Base-by-base conservation (phyloP, 2,797 vertebrate species). In the Neosilurus mollespiculum region DNA sequence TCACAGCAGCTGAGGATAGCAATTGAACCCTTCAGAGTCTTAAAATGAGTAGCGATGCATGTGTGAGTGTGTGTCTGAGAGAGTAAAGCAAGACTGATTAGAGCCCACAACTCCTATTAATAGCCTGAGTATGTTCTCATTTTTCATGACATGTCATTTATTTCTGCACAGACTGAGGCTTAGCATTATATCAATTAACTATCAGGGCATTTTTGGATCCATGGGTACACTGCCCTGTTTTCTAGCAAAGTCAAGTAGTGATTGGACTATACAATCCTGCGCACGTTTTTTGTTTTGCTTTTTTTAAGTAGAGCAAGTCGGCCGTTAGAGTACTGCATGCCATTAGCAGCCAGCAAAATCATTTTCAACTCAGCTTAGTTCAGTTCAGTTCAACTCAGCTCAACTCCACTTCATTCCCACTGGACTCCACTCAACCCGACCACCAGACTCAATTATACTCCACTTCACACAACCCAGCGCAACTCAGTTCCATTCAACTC, bases 1-100 rank as follows among this genome's bases (percentile, higher is more conserved):
- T 92, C 89, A 90, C 90, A 89, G 91, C 91, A 87, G 89, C 91
- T 91, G 90, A 91, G 90, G 90, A 92, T 62, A 89, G 91, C 92
- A 93, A 93, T 92, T 93, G 93, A 91, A 91, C 91, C 92, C 91
- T 91, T 88, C 89, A 93, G 90, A 91, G 87, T 86, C 59, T 81
- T 20, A 64, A 76, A 30, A 86, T 86, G 82, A 78, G 67, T 77
- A 67, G 81, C 62, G 58, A 53, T 58, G 61, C 75, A 58, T 81
- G 67, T 70, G 64, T 26, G 34, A 65, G 79, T 71, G 75, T 65
- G 78, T 62, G 72, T 43, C 54, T 79, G 75, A 22, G 18, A 59
- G 5, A 56, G 53, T 37, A 71, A 62, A 78, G 37, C 54, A 71
- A 79, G 76, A 73, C 75, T 54, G 59, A 72, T 69, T 82, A 75